Percentiles rank a stretch among this genome's conserved stretches.
These are phyloP conservation scores for Drosophila anceps DNA, from an alignment of 2,888 invertebrate species.

Conservation along the genomic window DNA sequence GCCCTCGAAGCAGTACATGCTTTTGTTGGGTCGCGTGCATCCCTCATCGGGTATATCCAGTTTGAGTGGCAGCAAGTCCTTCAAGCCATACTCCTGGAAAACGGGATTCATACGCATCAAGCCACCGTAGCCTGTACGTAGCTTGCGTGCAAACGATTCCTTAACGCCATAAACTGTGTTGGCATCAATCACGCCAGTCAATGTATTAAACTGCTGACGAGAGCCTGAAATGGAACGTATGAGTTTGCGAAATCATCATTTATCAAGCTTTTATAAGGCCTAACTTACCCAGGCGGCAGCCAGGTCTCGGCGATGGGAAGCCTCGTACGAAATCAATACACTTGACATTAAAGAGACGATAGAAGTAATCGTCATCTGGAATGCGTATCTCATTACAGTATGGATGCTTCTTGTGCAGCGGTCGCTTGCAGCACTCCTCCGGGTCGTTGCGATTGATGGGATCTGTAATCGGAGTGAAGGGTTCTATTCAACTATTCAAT, in stretches of 20 bases:
- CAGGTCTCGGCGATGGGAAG: constrained; percentile 94
- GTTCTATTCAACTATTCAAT: not conserved
- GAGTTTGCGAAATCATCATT: not conserved
- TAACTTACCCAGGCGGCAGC: constrained; percentile 92
- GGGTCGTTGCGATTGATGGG: constrained; percentile 94
- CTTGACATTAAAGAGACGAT: constrained; percentile 92
- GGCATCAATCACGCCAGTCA: constrained; percentile 94
- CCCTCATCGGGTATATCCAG: constrained; percentile 96
- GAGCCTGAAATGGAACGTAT: constrained; percentile 87
- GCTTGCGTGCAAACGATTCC: constrained; percentile 92
- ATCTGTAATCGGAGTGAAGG: constrained; percentile 86
- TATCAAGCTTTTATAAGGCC: not conserved
- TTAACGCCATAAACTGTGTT: constrained; percentile 96
- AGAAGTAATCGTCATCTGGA: constrained; percentile 96
- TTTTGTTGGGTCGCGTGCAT: constrained; percentile 94
- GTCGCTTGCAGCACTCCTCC: constrained; percentile 94
- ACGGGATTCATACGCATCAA: constrained; percentile 95
- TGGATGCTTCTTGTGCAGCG: constrained; percentile 93
- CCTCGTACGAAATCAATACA: constrained; percentile 96
- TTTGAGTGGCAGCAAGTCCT: constrained; percentile 94
- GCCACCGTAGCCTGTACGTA: constrained; percentile 93
- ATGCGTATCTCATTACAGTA: constrained; percentile 96
- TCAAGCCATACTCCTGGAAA: constrained; percentile 94
- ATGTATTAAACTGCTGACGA: constrained; percentile 93
- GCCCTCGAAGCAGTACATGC: constrained; percentile 97